Percentiles rank a stretch among this genome's conserved stretches.
phyloP scores from a whole-genome alignment of 2,888 invertebrate genomes.

The Rhodophaea formosa region DNA sequence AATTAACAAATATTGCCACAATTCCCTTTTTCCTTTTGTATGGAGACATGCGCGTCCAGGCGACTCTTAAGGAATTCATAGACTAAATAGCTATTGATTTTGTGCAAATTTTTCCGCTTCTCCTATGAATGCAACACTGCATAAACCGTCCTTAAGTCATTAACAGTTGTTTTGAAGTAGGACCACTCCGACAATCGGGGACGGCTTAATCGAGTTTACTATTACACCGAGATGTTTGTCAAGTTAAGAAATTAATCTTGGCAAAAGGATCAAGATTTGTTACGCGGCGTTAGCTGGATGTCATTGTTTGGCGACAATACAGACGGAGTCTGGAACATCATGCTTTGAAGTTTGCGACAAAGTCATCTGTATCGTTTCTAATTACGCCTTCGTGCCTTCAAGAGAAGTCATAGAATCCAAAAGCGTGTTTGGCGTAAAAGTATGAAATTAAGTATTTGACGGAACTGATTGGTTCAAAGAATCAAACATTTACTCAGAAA shows the following conservation, averaged over 20 bases:
- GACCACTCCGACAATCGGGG: conserved; percentile 6
- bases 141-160: neutral
- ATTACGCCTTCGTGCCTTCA: too few species aligned
- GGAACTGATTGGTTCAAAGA: too few species aligned
- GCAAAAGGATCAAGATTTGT: conserved; percentile 16
- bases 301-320: neutral
- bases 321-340: neutral
- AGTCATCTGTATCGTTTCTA: too few species aligned
- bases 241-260: conserved; percentile 21
- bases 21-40: too few species aligned
- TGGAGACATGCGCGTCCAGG: too few species aligned
- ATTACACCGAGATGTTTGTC: conserved; percentile 14
- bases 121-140: neutral
- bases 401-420: too few species aligned
- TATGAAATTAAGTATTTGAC: too few species aligned
- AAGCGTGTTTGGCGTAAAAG: too few species aligned
- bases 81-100: too few species aligned
- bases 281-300: conserved; percentile 2
- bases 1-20: too few species aligned
- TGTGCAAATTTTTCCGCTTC: neutral
- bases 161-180: conserved; percentile 12
- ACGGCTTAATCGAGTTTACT: conserved; percentile 17
- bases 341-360: neutral
- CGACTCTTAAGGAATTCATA: too few species aligned
- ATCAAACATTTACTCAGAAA: too few species aligned